phyloP scores from a whole-genome alignment of 2,113 vertebrate genomes.

The Brachyistius frenatus region DNA sequence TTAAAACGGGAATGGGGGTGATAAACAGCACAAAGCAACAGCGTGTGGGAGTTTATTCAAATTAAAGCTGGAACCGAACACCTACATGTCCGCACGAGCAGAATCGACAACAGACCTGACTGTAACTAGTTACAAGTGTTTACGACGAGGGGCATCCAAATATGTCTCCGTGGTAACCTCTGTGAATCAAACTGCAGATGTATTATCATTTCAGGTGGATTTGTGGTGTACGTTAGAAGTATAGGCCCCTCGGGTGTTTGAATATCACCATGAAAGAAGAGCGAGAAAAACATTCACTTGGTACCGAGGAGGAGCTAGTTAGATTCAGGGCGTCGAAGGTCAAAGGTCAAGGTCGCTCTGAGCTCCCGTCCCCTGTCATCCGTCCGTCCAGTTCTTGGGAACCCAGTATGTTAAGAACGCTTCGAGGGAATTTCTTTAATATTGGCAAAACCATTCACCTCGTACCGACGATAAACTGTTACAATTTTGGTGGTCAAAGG shows the following conservation, averaged over 20 bases:
- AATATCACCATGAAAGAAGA: neutral
- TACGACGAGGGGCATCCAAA: neutral
- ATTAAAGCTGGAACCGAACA: conserved; percentile 54
- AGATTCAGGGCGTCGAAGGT: no score
- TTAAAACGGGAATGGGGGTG: conserved; percentile 22
- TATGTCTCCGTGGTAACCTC: no score
- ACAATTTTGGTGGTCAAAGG: no score
- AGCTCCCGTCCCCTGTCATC: no score
- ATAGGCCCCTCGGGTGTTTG: neutral
- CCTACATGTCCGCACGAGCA: conserved; percentile 60
- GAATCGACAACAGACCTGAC: conserved; percentile 30
- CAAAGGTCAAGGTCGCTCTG: no score
- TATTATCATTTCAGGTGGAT: neutral
- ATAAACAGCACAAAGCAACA: conserved; percentile 45
- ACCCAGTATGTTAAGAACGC: no score
- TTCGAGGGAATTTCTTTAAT: no score
- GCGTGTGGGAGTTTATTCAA: conserved; percentile 64
- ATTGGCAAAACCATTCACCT: no score
- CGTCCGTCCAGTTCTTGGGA: no score
- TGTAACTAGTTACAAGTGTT: conserved; percentile 19
- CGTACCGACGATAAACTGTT: no score
- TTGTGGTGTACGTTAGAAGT: neutral
- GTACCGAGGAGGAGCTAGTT: no score
- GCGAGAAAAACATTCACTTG: neutral
- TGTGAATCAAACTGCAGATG: neutral